A percentile compares a stretch with the other conserved stretches of the same genome.
These are phyloP conservation scores for Rynchops niger DNA, from an alignment of 2,113 vertebrate species.

Conservation along the genomic window DNA sequence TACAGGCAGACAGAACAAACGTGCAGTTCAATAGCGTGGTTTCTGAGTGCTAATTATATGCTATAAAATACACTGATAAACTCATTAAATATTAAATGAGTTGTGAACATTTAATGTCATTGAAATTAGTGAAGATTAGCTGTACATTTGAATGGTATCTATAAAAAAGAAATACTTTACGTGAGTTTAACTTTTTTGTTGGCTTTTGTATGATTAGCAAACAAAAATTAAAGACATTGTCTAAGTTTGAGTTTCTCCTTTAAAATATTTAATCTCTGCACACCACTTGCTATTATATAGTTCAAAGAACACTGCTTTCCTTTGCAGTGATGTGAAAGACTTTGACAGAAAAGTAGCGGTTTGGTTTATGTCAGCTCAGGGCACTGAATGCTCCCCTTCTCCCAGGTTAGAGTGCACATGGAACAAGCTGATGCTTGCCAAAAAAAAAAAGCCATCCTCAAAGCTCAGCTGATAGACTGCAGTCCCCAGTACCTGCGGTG, in stretches of 20 bases:
- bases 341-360: not conserved
- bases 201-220: not conserved
- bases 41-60: not conserved
- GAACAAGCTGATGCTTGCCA: not conserved
- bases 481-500: accelerated
- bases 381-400: not conserved
- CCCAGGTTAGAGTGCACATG: accelerated
- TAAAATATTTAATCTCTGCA: not conserved
- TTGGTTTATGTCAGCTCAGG: not conserved
- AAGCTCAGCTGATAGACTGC: not conserved
- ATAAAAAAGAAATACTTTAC: not conserved
- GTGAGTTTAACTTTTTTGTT: not conserved
- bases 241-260: not conserved
- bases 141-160: not conserved
- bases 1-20: not conserved
- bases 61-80: not conserved
- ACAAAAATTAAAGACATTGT: not conserved
- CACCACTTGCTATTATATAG: not conserved
- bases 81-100: not conserved
- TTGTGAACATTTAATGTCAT: not conserved
- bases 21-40: not conserved
- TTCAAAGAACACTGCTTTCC: not conserved
- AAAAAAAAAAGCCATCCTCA: not conserved
- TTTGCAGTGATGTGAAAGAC: not conserved
- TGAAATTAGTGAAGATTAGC: not conserved